Base-by-base conservation (phyloP, 2,888 invertebrate genomes). In the Hemicrepidius hirtus region DNA sequence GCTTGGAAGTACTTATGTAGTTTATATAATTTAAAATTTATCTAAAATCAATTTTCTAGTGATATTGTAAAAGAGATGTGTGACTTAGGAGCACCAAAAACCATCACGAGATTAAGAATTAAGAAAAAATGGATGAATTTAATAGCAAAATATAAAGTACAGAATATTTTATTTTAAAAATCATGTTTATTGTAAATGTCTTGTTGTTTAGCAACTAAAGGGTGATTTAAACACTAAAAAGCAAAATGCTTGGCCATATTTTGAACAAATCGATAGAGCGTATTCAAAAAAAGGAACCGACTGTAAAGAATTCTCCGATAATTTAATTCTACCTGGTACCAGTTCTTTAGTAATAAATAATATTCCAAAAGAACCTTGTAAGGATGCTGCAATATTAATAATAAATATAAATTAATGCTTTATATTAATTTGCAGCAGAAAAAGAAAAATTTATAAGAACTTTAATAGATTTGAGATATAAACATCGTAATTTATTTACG, bases 81-180 rank as follows among this genome's bases (percentile, higher is more conserved):
- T 53, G 79, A 80, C 40, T 71, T 79, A 5, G 81, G 80, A 5
- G 81, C 80, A 12, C 81, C 81, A 5, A 62, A 78, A 28, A 78
- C 76, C 60, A 76, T 81, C n/a, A 77, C 81, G n/a, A 74, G 80
- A 13, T 75, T 75, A 6, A 81, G 80, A 66, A 80, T 81, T 65
- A 81, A 81, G 68, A 81, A 81, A 75, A 81, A 81, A 60, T 81
- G 81, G 81, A 81, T 81, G 81, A 81, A 81, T 74, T 76, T 81
- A 53, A 79, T 81, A 75, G 79, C 81, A 18, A 68, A 80, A 68
- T 81, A 80, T 66, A 79, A 80, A 73, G 81, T 81, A n/a, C n/a
- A 37, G 12, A 13, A 44, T 4, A 44, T 44, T 9, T 12, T 37
- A 37, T 37, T 37, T 37, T 37, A 6, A 37, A n/a, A 3, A 12